A percentile compares a stretch with the other conserved stretches of the same genome.
Conservation (phyloP, 2,113 vertebrate genomes). For the Phylloscopus trochilus region DNA sequence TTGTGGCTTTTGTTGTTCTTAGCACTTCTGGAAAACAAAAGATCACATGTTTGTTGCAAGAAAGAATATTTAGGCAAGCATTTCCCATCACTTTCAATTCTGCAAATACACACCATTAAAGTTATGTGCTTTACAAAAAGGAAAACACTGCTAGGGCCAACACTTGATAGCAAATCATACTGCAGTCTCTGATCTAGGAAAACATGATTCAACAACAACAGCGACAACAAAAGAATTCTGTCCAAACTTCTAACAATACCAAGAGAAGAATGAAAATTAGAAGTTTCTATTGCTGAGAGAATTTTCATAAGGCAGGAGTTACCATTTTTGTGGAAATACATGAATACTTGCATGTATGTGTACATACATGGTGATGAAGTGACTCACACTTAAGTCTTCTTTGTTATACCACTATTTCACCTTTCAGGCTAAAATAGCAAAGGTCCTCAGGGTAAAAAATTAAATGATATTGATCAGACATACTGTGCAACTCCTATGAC, state of each 20-base stretch:
- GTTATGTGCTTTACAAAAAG: background rate
- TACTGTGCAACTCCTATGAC: background rate
- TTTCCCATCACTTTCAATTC: background rate
- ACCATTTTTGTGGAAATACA: background rate
- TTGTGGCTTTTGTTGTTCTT: background rate
- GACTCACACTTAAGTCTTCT: background rate
- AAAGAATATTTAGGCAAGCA: background rate
- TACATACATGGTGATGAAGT: background rate
- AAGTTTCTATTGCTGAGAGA: background rate
- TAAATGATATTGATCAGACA: background rate
- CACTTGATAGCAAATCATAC: background rate
- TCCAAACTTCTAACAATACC: background rate
- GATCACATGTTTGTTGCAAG: background rate
- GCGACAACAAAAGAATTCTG: background rate
- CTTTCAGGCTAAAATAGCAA: background rate
- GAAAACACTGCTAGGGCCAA: background rate
- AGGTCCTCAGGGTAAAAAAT: background rate
- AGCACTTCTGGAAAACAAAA: slow-evolving; percentile 3
- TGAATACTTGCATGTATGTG: accelerated
- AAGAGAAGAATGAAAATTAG: background rate
- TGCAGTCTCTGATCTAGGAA: background rate
- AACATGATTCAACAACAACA: background rate
- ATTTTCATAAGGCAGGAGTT: background rate
- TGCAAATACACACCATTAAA: background rate
- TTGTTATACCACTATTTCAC: background rate